Base-by-base conservation (phyloP, 1,140 invertebrate genomes). In the Papilio polyxenes region DNA sequence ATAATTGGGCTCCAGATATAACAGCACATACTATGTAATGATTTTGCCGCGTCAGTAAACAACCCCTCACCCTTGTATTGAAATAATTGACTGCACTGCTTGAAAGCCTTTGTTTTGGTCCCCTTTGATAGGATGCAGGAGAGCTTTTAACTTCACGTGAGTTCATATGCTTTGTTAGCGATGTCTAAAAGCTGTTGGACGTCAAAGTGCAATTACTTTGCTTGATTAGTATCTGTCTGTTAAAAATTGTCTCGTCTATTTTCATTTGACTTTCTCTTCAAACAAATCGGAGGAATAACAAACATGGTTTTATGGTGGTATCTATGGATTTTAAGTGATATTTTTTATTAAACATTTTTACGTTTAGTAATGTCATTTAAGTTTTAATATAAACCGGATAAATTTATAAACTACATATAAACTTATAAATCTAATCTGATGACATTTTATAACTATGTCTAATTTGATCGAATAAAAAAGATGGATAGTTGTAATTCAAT, bases 31-130 rank as follows among this genome's bases (percentile, higher is more conserved):
- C 49, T 53, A 31, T 31, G 8, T 31, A 3, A 10, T 31, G 8
- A 31, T 77, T 51, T 56, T 77, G 15, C 49, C 20, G 23, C 56
- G 53, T 62, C 53, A 79, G 53, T 15, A 59, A 17, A 62, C 40
- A 62, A 53, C 23, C 15, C 17, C 3, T 62, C 51, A 40, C n/a
- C 11, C 53, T 56, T 37, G 20, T 59, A 20, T 20, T 59, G 15
- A 20, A 79, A 37, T 79, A 79, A 79, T 79, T 79, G 77, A 79
- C 77, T 62, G 37, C 77, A 79, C 13, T 31, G 31, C 77, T 79
- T 62, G 17, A 23, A 37, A 9, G 40, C 77, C n/a, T 20, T 79
- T 79, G 77, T 79, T 79, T 79, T 79, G 31, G 20, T 62, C 77
- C 51, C 76, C 77, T 56, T 59, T 1, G 44, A 77, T 53, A 79